Base-by-base conservation (phyloP, 2,888 invertebrate species). In the Pantelozetes paolii region DNA sequence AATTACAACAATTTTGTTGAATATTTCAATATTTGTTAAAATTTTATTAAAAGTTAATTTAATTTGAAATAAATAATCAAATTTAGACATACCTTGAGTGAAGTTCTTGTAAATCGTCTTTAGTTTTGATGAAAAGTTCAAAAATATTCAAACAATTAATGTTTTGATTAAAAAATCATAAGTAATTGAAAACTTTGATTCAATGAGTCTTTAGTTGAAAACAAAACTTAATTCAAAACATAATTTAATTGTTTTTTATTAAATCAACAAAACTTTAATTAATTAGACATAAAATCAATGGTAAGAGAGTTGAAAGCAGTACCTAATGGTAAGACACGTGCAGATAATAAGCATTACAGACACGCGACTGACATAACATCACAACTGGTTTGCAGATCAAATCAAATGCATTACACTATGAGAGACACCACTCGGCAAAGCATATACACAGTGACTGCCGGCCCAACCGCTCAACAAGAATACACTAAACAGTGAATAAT, bases 361-460 rank as follows among this genome's bases (percentile, higher is more conserved):
- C 62, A 62, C 62, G 62, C 30, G 62, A 62, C 62, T 62, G 62
- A 36, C 36, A 62, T 62, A n/a, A 62, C 62, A 15, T 59, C 8
- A 62, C 9, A 30, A 62, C 62, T 62, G 32, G 36, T 36, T 30
- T 62, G 62, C 13, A 54, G 54, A 2, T 26, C 54, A 54, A 5
- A 8, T 6, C 54, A 23, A 26, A 54, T 54, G 23, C 54, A 54
- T 54, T 18, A 26, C 5, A 32, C n/a, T 20, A 8, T 32, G 67
- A 42, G 67, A 67, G 67, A 67, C 67, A 67, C 67, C 67, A 36
- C 40, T 67, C 40, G 67, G 40, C 40, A 20, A 42, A 67, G 15
- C 23, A 28, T 36, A 40, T 11, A 67, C 67, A 40, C 67, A 42
- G 6, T 8, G 23, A 32, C 42, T 67, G 67, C 23, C 23, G 23